Base-by-base conservation (phyloP, 2,888 invertebrate genomes). In the Dione vanillae region DNA sequence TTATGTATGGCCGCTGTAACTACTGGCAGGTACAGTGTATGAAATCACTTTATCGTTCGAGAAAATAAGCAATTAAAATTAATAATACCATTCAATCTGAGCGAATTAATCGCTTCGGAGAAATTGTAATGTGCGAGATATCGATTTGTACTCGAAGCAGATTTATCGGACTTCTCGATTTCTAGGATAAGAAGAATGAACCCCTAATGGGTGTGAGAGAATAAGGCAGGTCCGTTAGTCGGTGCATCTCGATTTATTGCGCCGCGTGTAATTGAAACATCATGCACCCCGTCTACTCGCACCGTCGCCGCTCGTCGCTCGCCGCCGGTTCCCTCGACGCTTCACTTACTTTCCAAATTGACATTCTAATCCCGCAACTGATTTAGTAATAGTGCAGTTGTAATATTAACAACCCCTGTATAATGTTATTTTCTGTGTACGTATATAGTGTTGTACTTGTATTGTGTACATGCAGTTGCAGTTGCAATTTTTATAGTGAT, bases 161-260 rank as follows among this genome's bases (percentile, higher is more conserved):
- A 27, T 75, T 77, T 75, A 80, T 78, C 76, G 72, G 78, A 79
- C 76, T 78, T 76, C 72, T 76, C 77, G 77, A 74, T 74, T 5
- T 76, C 74, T 73, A 77, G 76, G 76, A 77, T 76, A 52, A 68
- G 35, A 65, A 67, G 59, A 43, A 41, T 59, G 14, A 14, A 10
- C 16, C 2, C 3, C 16, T 12, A 5, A 3, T 2, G 27, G 27
- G 16, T 47, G 9, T 35, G 0, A 7, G 27, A 16, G 35, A 49
- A 16, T 19, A 40, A 10, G 37, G 19, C 40, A 16, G 19, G 6
- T 19, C 40, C 5, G n/a, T 51, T 27, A 51, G 43, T 8, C 27
- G 41, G 41, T 54, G 67, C 56, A 40, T 62, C 56, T 40, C 65
- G 68, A 73, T 66, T 69, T 65, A 64, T 71, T 54, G 37, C 65